These are phyloP conservation scores for Physocephala rufipes DNA, from an alignment of 2,888 invertebrate species.

Conservation along the genomic window DNA sequence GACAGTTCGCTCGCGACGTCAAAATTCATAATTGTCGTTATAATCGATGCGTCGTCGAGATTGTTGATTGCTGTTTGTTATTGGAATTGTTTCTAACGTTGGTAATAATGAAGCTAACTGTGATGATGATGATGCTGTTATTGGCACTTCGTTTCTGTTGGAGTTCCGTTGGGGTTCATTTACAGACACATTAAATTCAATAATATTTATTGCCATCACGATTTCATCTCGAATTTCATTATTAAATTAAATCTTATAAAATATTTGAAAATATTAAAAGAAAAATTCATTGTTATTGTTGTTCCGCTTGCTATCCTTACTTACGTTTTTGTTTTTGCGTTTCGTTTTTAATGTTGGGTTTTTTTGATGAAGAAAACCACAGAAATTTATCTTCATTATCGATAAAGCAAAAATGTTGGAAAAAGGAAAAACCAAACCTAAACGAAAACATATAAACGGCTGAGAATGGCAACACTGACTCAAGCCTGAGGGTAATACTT, in stretches of 20 bases:
- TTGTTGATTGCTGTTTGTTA: too few relatives aligned
- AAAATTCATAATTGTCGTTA: background rate
- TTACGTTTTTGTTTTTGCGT: too few relatives aligned
- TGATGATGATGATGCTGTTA: background rate
- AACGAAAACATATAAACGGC: too few relatives aligned
- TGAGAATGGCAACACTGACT: slow-evolving; percentile 19
- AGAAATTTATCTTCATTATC: slow-evolving; percentile 22
- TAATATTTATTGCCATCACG: background rate
- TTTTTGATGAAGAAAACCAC: background rate
- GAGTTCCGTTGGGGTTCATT: background rate
- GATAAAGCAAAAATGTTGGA: background rate
- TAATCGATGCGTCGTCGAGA: too few relatives aligned
- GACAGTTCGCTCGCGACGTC: slow-evolving; percentile 7
- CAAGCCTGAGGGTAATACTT: slow-evolving; percentile 17
- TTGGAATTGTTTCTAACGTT: background rate
- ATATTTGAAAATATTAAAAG: background rate
- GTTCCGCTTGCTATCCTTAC: background rate
- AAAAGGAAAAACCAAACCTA: too few relatives aligned
- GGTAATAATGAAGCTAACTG: background rate
- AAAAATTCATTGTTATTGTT: background rate
- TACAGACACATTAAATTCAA: too few relatives aligned
- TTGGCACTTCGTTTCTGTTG: background rate
- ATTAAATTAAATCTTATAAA: background rate
- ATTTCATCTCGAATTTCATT: too few relatives aligned
- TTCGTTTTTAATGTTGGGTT: too few relatives aligned